Evolutionary conservation across 1,140 invertebrate genomes (phyloP).

Genomic region (Brachionus sp.): DNA sequence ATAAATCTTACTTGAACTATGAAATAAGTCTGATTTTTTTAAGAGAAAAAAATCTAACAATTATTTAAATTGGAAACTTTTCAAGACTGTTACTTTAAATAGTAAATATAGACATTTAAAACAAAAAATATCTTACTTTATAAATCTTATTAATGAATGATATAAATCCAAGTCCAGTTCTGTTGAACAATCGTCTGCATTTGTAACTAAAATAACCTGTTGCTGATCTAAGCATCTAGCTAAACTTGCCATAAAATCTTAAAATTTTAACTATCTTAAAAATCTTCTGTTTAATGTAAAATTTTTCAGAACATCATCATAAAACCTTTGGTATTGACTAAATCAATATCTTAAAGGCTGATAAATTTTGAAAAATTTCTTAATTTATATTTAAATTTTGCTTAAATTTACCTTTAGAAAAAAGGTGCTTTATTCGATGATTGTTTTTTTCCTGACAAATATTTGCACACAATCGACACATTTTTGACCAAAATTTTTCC

Average conservation of each 20-base stretch:
- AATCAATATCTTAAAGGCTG: constrained; percentile 3
- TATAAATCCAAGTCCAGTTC: constrained; percentile 34
- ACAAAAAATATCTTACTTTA: neutral
- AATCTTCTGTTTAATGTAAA: neutral
- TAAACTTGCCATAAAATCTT: constrained; percentile 32
- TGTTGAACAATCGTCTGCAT: neutral
- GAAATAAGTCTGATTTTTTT: no score
- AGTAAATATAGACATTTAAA: neutral
- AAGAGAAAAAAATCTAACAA: no score
- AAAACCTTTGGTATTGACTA: neutral
- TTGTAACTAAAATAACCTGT: neutral
- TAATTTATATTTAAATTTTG: neutral
- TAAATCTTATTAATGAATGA: constrained; percentile 30
- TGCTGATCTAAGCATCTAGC: constrained; percentile 7
- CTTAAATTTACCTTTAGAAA: constrained; percentile 15
- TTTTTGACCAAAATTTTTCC: constrained; percentile 45
- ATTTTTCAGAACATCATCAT: constrained; percentile 5
- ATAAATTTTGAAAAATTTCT: neutral
- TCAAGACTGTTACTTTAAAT: no score
- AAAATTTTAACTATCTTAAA: neutral
- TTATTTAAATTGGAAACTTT: no score
- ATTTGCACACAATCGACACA: constrained; percentile 34
- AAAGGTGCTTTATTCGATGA: neutral
- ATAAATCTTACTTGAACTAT: no score
- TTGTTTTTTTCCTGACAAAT: constrained; percentile 17